Evolutionary conservation across 1,140 invertebrate genomes (phyloP).

Genomic region (Drosophila bocki): DNA sequence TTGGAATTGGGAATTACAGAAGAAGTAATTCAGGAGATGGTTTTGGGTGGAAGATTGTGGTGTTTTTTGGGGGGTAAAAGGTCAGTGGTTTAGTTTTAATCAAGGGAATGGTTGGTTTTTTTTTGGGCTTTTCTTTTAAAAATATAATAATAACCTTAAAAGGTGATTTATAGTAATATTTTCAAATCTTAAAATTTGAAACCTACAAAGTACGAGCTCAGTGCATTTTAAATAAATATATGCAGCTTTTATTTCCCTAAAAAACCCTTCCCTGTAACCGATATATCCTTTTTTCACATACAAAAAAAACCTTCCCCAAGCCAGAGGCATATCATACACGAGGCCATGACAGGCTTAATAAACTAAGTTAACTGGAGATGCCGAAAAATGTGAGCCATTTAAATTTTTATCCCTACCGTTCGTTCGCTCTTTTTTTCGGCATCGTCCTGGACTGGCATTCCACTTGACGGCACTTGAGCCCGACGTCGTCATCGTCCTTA

Average conservation of each 20-base stretch:
- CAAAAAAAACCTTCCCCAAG: too few relatives aligned
- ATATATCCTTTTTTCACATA: conserved; percentile 1
- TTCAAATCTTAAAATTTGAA: background rate
- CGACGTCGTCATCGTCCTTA: conserved; percentile 30
- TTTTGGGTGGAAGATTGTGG: background rate
- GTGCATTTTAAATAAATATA: background rate
- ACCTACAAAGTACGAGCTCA: background rate
- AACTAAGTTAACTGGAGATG: conserved; percentile 57
- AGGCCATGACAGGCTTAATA: conserved; percentile 50
- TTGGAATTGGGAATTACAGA: background rate
- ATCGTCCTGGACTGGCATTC: conserved; percentile 67
- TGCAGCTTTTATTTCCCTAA: background rate
- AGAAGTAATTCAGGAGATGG: background rate
- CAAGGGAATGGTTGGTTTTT: background rate
- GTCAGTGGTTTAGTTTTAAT: background rate
- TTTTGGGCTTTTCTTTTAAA: background rate
- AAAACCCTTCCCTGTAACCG: background rate
- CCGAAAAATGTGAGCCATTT: conserved; percentile 61
- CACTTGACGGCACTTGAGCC: conserved; percentile 70
- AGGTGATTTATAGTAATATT: background rate
- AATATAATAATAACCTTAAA: background rate
- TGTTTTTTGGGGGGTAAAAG: background rate
- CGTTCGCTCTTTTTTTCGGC: conserved; percentile 19
- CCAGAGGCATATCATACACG: conserved; percentile 13
- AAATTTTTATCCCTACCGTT: conserved; percentile 12